A percentile compares a stretch with the other conserved stretches of the same genome.
phyloP scores from a whole-genome alignment of 2,888 invertebrate genomes.

The Camptogramma bilineatum region DNA sequence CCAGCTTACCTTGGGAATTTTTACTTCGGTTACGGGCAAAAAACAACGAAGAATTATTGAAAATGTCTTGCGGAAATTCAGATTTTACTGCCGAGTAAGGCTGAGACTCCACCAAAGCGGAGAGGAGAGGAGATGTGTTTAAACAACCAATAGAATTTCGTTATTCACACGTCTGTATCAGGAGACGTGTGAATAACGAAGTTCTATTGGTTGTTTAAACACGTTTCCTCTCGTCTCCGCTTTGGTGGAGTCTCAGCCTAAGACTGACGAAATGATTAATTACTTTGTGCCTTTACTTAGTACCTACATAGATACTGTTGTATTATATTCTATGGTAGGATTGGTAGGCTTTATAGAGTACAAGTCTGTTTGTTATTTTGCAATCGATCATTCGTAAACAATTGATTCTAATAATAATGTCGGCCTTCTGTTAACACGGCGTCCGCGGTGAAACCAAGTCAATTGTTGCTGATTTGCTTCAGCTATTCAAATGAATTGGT shows the following conservation, averaged over 20 bases:
- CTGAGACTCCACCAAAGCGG: no score
- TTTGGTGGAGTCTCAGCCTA: no score
- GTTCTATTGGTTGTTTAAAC: no score
- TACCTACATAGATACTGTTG: constrained; percentile 8
- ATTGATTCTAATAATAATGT: constrained; percentile 55
- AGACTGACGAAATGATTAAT: constrained; percentile 34
- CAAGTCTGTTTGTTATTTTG: constrained; percentile 41
- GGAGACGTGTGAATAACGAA: no score
- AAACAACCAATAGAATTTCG: no score
- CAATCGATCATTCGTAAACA: constrained; percentile 48
- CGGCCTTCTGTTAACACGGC: constrained; percentile 47
- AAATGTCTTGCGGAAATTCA: constrained; percentile 21
- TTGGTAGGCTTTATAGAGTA: not conserved
- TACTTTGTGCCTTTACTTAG: constrained; percentile 19
- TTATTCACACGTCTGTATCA: no score
- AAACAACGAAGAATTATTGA: constrained; percentile 12
- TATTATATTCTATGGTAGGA: constrained; percentile 10
- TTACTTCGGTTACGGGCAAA: constrained; percentile 29
- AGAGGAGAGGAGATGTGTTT: no score
- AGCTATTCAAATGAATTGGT: constrained; percentile 11
- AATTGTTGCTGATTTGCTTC: constrained; percentile 21
- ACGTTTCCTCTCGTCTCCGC: no score
- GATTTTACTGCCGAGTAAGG: constrained; percentile 27
- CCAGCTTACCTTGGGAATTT: constrained; percentile 38
- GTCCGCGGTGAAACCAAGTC: constrained; percentile 7